Base-by-base conservation (phyloP, 2,113 vertebrate species). In the Charina bottae region DNA sequence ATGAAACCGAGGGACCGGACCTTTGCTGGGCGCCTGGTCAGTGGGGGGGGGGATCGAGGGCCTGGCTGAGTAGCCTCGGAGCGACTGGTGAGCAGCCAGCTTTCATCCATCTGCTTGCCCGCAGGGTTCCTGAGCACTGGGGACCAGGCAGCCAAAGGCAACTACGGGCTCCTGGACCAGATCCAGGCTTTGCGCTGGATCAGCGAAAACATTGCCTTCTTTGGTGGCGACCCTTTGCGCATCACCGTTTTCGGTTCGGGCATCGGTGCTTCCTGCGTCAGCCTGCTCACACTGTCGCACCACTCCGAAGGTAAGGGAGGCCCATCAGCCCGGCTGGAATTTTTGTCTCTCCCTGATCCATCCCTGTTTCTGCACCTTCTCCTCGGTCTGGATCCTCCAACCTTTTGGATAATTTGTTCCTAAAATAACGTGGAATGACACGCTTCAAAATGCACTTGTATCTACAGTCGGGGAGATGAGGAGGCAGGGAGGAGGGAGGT, bases 151-250 rank as follows among this genome's bases (percentile, higher is more conserved):
- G 99, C 99, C 92, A 99, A 99, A 96, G 99, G 99, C 93, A 99
- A 99, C 96, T 99, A 99, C 0, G 99, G 99, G 42, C 98, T 99
- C 58, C 97, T 99, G 96, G 99, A 99, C 97, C 99, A 99, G 97
- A 99, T 99, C 94, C 99, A 99, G 97, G 99, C 99, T 0, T 97
- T 99, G 91, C 98, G 99, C 91, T 99, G 99, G 99, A 99, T 99
- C 97, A 99, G 99, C 0, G 99, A 99, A 97, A 99, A 99, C 96
- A 99, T 99, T 42, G 99, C 98, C 95, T 99, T 99, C 98, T 99
- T 99, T 12, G 99, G 99, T 10, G 99, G 99, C 2, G 99, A 99
- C 95, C 99, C 99, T 90, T 96, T 99, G 96, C 98, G 99, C 59
- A 99, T 99, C 97, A 99, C 99, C 0, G 99, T 99, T 95, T 99